Conservation (phyloP, 2,797 vertebrate genomes). For the Pipistrellus pipistrellus region DNA sequence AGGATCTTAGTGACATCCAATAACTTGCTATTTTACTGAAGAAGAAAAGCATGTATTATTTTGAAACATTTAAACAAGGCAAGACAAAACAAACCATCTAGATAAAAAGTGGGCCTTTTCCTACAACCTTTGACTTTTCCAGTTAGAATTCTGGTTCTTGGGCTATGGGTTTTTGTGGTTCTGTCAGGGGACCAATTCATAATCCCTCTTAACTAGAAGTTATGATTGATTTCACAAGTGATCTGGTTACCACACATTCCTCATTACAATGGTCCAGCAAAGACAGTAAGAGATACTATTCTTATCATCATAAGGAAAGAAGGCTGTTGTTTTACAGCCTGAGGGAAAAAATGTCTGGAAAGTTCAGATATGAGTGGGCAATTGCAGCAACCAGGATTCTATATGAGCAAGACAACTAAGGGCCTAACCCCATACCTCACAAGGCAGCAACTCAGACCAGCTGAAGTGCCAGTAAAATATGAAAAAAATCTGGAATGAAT, state of each 20-base stretch:
- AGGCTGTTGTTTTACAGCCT: not conserved
- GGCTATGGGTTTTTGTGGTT: too few species aligned
- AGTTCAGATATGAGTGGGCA: not conserved
- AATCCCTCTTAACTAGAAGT: not conserved
- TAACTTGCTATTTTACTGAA: not conserved
- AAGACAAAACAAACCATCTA: not conserved
- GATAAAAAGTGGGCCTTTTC: not conserved
- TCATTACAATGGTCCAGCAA: not conserved
- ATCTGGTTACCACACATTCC: not conserved
- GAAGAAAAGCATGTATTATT: not conserved
- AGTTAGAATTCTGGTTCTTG: not conserved
- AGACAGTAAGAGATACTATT: not conserved
- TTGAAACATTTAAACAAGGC: conserved; percentile 60
- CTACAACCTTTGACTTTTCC: not conserved
- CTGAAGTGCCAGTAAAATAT: not conserved
- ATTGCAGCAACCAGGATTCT: not conserved
- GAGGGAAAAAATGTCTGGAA: not conserved
- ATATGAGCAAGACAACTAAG: not conserved
- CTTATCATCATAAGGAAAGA: not conserved
- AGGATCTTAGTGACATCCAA: not conserved
- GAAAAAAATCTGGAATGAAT: not conserved
- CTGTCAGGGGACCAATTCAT: not conserved
- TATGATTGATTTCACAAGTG: not conserved
- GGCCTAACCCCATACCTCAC: not conserved
- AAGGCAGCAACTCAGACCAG: not conserved